Percentiles rank a stretch among this genome's conserved stretches.
These are phyloP conservation scores for Philypnodon macrostomus DNA, from an alignment of 2,797 vertebrate genomes.

Conservation along the genomic window DNA sequence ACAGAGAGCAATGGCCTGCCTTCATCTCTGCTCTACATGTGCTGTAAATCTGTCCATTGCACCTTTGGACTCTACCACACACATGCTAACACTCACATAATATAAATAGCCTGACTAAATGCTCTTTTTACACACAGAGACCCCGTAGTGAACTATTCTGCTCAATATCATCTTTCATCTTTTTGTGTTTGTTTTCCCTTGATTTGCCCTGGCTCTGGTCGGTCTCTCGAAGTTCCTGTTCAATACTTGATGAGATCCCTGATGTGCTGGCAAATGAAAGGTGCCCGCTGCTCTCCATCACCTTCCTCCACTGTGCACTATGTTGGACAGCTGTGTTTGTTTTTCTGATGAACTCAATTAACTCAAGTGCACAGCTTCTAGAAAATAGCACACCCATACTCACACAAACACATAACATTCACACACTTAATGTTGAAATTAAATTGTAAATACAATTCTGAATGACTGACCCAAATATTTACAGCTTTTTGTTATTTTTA, in stretches of 20 bases:
- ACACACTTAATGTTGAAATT: not conserved
- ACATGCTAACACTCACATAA: constrained; percentile 46
- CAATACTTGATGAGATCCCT: constrained; percentile 59
- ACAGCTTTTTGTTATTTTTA: too few relatives aligned
- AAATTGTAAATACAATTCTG: too few relatives aligned
- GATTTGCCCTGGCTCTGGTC: constrained; percentile 4
- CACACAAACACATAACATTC: not conserved
- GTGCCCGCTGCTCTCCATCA: constrained; percentile 21
- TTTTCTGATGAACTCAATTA: constrained; percentile 58
- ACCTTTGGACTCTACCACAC: constrained; percentile 44
- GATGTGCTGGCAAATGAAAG: constrained; percentile 39
- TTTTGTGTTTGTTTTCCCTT: constrained; percentile 6
- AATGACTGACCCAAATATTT: too few relatives aligned
- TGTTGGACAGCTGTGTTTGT: constrained; percentile 53
- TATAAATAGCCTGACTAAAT: constrained; percentile 58
- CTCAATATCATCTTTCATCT: not conserved
- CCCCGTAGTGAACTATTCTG: constrained; percentile 24
- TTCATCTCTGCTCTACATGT: constrained; percentile 50
- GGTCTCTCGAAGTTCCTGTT: constrained; percentile 35
- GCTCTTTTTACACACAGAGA: constrained; percentile 31
- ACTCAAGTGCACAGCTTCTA: constrained; percentile 22
- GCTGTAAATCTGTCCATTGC: constrained; percentile 62
- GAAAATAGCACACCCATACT: constrained; percentile 9
- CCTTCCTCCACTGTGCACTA: constrained; percentile 28
- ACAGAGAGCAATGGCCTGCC: constrained; percentile 51